phyloP scores from a whole-genome alignment of 2,113 vertebrate species.

The Macroglossus sobrinus region DNA sequence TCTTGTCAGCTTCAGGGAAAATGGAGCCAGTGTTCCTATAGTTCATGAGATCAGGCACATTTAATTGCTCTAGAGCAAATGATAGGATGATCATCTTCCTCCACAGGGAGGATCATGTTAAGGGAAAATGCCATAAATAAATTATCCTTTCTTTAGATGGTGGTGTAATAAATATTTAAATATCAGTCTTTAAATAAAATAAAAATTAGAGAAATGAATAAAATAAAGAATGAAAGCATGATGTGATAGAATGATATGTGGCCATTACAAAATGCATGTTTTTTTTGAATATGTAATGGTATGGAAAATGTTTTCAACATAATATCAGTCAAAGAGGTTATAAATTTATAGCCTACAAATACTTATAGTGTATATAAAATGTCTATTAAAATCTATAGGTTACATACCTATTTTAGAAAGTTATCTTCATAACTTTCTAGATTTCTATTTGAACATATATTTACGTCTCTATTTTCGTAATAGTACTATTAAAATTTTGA shows the following conservation, averaged over 20 bases:
- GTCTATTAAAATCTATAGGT: not conserved
- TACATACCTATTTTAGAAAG: not conserved
- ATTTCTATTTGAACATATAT: not conserved
- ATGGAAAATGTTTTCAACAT: not conserved
- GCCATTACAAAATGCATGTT: not conserved
- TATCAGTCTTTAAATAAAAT: not conserved
- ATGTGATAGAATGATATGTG: not conserved
- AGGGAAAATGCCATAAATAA: not conserved
- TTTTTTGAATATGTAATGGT: not conserved
- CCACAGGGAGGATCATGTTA: accelerated
- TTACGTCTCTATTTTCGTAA: not conserved
- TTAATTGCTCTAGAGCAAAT: not conserved
- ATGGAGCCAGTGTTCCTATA: not conserved
- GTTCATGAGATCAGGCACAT: not conserved
- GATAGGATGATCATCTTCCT: too few species aligned
- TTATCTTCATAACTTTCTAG: not conserved
- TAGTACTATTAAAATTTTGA: not conserved
- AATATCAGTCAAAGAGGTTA: not conserved
- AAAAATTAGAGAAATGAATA: not conserved
- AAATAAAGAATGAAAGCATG: not conserved
- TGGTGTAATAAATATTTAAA: not conserved
- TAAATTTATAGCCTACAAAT: not conserved
- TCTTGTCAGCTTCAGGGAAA: not conserved
- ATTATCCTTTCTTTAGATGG: not conserved
- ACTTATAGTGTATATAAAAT: not conserved